Percentiles rank a stretch among this genome's conserved stretches.
phyloP scores from a whole-genome alignment of 2,113 vertebrate species.

The Entelurus aequoreus region DNA sequence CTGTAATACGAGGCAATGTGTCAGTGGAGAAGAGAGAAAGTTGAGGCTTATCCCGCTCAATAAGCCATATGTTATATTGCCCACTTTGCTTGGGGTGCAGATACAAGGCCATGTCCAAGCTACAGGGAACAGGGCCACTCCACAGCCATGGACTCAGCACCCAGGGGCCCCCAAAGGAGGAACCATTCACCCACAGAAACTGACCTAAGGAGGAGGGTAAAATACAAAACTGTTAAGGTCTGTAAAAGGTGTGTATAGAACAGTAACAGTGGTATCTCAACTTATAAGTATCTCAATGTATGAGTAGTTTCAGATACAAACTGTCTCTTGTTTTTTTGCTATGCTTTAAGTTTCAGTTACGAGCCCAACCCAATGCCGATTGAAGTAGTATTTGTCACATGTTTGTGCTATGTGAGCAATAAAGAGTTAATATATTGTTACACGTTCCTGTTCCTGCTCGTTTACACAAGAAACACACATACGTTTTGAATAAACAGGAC shows the following conservation, averaged over 20 bases:
- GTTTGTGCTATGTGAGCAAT: too few relatives aligned
- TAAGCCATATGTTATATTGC: conserved; percentile 79
- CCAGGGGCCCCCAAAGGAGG: conserved; percentile 74
- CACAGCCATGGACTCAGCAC: conserved; percentile 91
- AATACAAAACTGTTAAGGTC: not conserved
- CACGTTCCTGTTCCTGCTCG: too few relatives aligned
- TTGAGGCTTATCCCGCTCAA: conserved; percentile 67
- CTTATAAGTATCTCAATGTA: too few relatives aligned
- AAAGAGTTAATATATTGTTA: too few relatives aligned
- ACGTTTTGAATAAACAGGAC: too few relatives aligned
- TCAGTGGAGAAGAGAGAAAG: conserved; percentile 66
- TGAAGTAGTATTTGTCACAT: too few relatives aligned
- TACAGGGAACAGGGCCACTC: conserved; percentile 75
- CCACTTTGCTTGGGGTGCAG: conserved; percentile 79
- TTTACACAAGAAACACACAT: too few relatives aligned
- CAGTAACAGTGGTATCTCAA: not conserved
- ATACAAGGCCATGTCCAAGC: conserved; percentile 84
- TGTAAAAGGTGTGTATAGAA: not conserved
- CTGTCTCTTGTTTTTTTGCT: too few relatives aligned
- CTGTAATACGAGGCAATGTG: conserved; percentile 64
- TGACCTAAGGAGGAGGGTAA: conserved; percentile 71
- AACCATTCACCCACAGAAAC: conserved; percentile 84
- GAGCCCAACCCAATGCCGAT: too few relatives aligned
- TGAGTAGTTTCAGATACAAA: too few relatives aligned
- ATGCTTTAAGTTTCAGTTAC: too few relatives aligned